Evolutionary conservation across 2,113 vertebrate genomes (phyloP), one percentile per base, ranked within the genome.

Genomic region (Equus quagga): DNA sequence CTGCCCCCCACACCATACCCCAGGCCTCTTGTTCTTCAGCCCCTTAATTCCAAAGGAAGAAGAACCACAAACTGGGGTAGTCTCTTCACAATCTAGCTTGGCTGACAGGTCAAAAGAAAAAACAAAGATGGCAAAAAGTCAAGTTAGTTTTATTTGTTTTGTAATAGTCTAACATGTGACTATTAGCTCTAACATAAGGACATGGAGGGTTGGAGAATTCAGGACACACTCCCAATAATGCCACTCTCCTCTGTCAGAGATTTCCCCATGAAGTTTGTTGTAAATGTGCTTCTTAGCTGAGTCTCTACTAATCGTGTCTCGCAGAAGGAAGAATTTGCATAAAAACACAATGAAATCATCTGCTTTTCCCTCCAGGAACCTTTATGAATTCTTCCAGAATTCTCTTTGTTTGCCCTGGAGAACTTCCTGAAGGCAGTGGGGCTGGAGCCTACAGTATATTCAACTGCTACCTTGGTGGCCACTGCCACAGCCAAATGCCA

Each of bases 61-160:
- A 19, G 28, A 78, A 36, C 64, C 62, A 78, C 70, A 92, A 88
- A 44, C 21, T 4, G 13, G 78, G 51, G 13, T 5, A 51, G 67
- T 84, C 23, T 96, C 69, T 93, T 93, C 18, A 75, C 24, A 80
- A 41, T 56, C 23, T 60, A 58, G 7, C 2, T 70, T 75, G 26
- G 26, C n/a, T 72, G 69, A 84, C 46, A 81, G 11, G 21, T 69
- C 75, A 78, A 94, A 89, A 96, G 83, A 85, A 62, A 90, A 86
- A 69, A 62, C 49, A 95, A 81, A 90, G 26, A 81, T 23, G 41
- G 24, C 28, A 41, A 97, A 95, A 97, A 96, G 69, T 96, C 76
- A 84, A 83, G 93, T 91, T 95, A 97, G 87, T 97, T 98, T 96
- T 96, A 97, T 97, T 96, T 96, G 51, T 79, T 91, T 88, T 78